Percentiles rank a stretch among this genome's conserved stretches.
Evolutionary conservation across 1,140 invertebrate species (phyloP).

Genomic region (Zophobas atratus): DNA sequence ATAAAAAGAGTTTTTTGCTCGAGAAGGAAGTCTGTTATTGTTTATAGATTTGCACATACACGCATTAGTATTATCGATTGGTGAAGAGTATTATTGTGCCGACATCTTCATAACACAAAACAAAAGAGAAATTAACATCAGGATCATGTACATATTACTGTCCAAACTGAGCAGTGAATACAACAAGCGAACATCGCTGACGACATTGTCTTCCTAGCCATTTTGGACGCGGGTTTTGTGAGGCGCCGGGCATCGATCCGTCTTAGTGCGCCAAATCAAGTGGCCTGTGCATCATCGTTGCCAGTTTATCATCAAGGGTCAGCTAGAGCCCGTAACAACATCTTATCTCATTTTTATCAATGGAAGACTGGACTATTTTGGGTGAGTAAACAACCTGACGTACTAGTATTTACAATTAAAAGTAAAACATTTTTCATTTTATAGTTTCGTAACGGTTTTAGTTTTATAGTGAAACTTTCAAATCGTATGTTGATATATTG

Average conservation of each 20-base stretch:
- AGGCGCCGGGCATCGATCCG: slow-evolving; percentile 43
- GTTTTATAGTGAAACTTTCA: no score
- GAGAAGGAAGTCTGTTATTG: no score
- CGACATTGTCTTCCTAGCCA: slow-evolving; percentile 29
- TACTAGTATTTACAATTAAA: not conserved
- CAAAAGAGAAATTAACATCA: slow-evolving; percentile 10
- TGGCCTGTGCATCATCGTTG: slow-evolving; percentile 35
- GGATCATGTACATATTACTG: not conserved
- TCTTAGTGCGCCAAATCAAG: slow-evolving; percentile 47
- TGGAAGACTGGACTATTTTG: slow-evolving; percentile 20
- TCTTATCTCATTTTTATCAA: slow-evolving; percentile 35
- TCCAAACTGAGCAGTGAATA: not conserved
- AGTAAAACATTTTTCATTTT: no score
- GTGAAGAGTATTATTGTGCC: no score
- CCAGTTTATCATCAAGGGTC: slow-evolving; percentile 40
- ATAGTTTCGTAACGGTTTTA: no score
- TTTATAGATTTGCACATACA: no score
- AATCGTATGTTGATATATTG: no score
- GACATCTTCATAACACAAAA: slow-evolving; percentile 4
- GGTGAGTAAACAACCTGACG: slow-evolving; percentile 3
- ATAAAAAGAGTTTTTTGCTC: no score
- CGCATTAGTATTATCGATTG: no score
- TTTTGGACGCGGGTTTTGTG: slow-evolving; percentile 42
- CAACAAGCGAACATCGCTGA: slow-evolving; percentile 9
- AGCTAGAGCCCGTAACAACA: slow-evolving; percentile 34